These are phyloP conservation scores for Lasioglossum baleicum DNA, from an alignment of 1,140 invertebrate species.

Conservation along the genomic window DNA sequence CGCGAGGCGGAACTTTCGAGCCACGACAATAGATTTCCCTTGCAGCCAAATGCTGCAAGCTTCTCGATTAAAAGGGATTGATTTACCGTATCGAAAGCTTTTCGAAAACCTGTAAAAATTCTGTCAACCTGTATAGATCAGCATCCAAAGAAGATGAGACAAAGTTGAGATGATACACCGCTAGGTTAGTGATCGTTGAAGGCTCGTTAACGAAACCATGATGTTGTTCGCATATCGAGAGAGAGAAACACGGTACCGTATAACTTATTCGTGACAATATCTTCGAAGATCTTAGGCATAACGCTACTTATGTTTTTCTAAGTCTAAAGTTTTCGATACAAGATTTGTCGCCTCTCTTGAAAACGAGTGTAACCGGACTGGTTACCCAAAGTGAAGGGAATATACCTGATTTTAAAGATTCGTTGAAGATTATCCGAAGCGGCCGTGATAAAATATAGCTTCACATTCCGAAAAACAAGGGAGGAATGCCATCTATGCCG, in stretches of 20 bases:
- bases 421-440: too few relatives aligned
- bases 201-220: background rate
- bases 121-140: background rate
- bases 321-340: background rate
- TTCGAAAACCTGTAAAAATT: background rate
- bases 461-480: too few relatives aligned
- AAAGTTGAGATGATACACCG: background rate
- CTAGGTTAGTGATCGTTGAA: background rate
- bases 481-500: too few relatives aligned
- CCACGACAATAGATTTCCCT: too few relatives aligned
- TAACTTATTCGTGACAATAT: background rate
- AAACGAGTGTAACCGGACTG: too few relatives aligned
- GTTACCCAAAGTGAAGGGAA: too few relatives aligned
- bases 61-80: too few relatives aligned
- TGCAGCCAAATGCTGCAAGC: too few relatives aligned
- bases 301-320: background rate
- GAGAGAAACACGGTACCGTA: background rate
- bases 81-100: too few relatives aligned
- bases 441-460: too few relatives aligned
- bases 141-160: background rate
- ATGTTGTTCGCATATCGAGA: background rate
- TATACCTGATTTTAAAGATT: too few relatives aligned
- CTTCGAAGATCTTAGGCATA: background rate
- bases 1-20: too few relatives aligned
- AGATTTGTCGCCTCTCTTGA: background rate